These are phyloP conservation scores for Chloroclysta siterata DNA, from an alignment of 2,888 invertebrate genomes.

Conservation along the genomic window DNA sequence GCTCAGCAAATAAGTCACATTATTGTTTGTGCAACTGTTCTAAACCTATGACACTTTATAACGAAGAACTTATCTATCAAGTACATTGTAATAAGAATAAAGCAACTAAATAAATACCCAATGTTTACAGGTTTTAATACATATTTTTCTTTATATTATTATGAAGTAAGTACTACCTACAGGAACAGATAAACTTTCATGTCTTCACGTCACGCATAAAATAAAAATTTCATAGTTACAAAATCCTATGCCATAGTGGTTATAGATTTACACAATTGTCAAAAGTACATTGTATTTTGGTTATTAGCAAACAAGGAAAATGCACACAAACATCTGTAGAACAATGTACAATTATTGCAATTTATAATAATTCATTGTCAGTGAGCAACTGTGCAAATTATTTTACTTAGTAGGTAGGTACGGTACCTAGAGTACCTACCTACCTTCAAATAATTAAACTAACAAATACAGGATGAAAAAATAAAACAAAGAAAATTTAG, in stretches of 20 bases:
- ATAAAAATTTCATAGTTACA: background rate
- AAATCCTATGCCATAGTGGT: background rate
- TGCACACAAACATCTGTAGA: slow-evolving; percentile 26
- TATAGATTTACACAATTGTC: slow-evolving; percentile 11
- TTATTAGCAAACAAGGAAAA: slow-evolving; percentile 33
- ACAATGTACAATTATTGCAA: slow-evolving; percentile 39
- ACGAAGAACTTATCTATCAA: background rate
- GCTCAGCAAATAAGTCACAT: background rate
- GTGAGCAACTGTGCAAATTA: slow-evolving; percentile 39
- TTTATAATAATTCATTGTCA: slow-evolving; percentile 23
- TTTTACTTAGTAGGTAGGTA: background rate
- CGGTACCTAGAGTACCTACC: too few species aligned
- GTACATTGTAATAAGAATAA: background rate
- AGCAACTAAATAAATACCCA: background rate
- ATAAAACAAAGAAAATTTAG: background rate
- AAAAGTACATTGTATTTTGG: slow-evolving; percentile 9
- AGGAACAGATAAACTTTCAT: too few species aligned
- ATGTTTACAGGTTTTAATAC: too few species aligned
- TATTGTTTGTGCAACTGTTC: background rate
- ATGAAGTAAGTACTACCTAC: too few species aligned
- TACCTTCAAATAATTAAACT: too few species aligned
- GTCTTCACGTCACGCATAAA: background rate
- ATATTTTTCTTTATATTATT: too few species aligned
- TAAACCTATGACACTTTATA: background rate
- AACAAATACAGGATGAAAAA: slow-evolving; percentile 28